Base-by-base conservation (phyloP, 2,888 invertebrate genomes). In the Drosophila kanekoi region DNA sequence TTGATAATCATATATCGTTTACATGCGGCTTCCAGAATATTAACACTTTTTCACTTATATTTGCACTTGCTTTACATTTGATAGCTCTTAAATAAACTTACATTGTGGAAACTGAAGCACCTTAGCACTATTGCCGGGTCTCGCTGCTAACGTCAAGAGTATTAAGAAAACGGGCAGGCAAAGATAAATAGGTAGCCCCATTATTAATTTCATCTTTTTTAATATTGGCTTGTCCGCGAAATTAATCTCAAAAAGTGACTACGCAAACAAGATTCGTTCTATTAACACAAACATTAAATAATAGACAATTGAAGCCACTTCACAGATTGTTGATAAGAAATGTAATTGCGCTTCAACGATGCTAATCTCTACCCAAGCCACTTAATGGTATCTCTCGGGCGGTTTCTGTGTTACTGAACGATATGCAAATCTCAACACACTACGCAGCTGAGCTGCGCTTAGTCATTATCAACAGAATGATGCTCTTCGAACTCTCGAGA, bases 241-340 rank as follows among this genome's bases (percentile, higher is more conserved):
- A 66, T 62, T 57, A 77, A 51, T 81, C 63, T 57, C 51, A 35
- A 53, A 45, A 51, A 32, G 18, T 32, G 45, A 33, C 43, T 18
- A 37, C 41, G 11, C 38, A 72, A 72, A 38, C 78, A 58, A 56
- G 14, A 20, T 37, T 52, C 33, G 35, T 53, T 64, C 54, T 40
- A 48, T 67, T 28, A 23, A 23, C 10, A 35, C 41, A 44, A 48
- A 40, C 51, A 47, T 40, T 38, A 41, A 28, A 35, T 45, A 20
- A 71, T 64, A 61, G 43, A 38, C 44, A 63, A 67, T 61, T 78
- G 38, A 52, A 76, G 63, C 62, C 71, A 81, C 74, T 74, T 68
- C 43, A 37, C 37, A 11, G 16, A 8, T 38, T 37, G 37, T 47
- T 84, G 82, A 82, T 82, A 82, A 87, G 79, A 68, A 67, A 65